These are phyloP conservation scores for Latheticus oryzae DNA, from an alignment of 2,888 invertebrate species.

Conservation along the genomic window DNA sequence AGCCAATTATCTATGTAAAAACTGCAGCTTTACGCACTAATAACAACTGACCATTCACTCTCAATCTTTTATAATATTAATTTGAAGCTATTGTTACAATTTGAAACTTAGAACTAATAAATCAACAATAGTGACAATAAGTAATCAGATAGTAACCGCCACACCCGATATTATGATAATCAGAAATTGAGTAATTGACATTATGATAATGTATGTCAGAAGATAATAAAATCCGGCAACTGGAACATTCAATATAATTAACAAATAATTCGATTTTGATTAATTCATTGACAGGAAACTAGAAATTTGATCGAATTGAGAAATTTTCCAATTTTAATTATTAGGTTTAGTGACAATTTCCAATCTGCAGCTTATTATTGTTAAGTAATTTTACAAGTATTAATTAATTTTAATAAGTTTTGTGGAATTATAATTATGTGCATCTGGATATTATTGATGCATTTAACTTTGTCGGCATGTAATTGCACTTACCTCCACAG, in stretches of 20 bases:
- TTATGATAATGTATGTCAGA: slow-evolving; percentile 30
- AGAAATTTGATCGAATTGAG: neutral
- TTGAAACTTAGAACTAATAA: no score
- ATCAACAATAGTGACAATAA: slow-evolving; percentile 37
- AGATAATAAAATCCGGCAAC: slow-evolving; percentile 32
- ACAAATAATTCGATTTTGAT: slow-evolving; percentile 32
- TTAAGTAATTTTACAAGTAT: neutral
- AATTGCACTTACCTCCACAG: slow-evolving; percentile 19
- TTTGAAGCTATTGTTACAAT: no score
- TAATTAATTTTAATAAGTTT: slow-evolving; percentile 10
- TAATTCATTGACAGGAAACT: slow-evolving; percentile 32
- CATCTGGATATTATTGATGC: slow-evolving; percentile 5
- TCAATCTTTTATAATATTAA: no score
- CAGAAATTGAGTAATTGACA: slow-evolving; percentile 22
- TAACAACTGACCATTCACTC: no score
- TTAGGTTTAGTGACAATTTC: no score
- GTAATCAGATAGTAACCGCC: slow-evolving; percentile 27
- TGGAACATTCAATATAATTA: slow-evolving; percentile 31
- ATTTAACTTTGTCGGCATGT: slow-evolving; percentile 17
- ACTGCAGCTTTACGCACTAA: no score
- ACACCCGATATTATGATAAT: slow-evolving; percentile 28
- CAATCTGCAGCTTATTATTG: neutral
- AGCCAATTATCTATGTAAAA: no score
- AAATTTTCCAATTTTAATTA: neutral
- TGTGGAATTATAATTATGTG: slow-evolving; percentile 9